These are phyloP conservation scores for Dasypogon diadema DNA, from an alignment of 2,888 invertebrate genomes.

Conservation along the genomic window DNA sequence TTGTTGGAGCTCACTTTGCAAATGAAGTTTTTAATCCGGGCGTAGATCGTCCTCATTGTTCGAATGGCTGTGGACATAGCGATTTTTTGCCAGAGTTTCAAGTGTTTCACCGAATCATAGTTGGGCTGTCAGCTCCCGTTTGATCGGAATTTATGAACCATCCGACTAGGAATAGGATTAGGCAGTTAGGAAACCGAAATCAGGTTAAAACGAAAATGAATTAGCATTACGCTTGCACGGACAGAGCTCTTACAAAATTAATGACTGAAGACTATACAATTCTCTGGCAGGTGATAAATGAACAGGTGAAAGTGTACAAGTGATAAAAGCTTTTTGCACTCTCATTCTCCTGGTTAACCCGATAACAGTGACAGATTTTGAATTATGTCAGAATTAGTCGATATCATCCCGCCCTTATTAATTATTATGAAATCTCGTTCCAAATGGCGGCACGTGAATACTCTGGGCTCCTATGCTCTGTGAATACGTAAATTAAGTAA, in stretches of 20 bases:
- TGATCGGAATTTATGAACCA: constrained; percentile 55
- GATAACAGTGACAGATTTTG: constrained; percentile 9
- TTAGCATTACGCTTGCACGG: constrained; percentile 1
- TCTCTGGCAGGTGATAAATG: constrained; percentile 17
- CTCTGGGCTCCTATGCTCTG: background rate
- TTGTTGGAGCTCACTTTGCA: constrained; percentile 54
- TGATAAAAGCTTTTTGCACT: constrained; percentile 17
- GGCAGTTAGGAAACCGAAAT: constrained; percentile 15
- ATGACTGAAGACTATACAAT: constrained; percentile 20
- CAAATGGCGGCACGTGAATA: background rate
- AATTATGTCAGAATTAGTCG: constrained; percentile 8
- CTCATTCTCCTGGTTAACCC: background rate
- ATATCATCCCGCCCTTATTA: constrained; percentile 2
- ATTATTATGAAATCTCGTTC: background rate
- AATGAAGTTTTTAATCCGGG: constrained; percentile 55
- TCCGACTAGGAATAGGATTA: constrained; percentile 21
- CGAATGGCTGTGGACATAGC: constrained; percentile 38
- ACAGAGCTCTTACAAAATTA: constrained; percentile 6
- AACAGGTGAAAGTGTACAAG: background rate
- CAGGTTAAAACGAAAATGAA: constrained; percentile 30
- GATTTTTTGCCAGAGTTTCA: background rate
- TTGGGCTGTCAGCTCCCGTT: constrained; percentile 46
- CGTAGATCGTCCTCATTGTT: constrained; percentile 51
- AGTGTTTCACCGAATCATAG: constrained; percentile 13
- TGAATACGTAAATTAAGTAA: background rate